Evolutionary conservation across 2,113 vertebrate species (phyloP), one percentile per base, ranked within the genome.

Genomic region (Hemibagrus wyckioides): DNA sequence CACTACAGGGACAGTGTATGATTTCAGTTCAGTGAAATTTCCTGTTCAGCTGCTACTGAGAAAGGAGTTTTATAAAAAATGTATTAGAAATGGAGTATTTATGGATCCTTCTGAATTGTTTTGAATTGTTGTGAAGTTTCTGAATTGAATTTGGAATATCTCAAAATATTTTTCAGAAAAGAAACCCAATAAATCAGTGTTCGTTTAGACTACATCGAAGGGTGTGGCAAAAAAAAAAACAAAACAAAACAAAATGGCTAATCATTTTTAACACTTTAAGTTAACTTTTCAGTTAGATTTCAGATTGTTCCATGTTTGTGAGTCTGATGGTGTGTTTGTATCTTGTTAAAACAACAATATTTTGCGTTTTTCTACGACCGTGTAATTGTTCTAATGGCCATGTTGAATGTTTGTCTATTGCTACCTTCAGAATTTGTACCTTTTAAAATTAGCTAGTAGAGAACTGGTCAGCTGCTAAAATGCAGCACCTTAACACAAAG

Each of bases 321-420:
- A 69, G 33, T 69, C 17, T 39, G 33, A 69, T 69, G 28, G 8
- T 67, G 80, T 82, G 56, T 59, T 56, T 0, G 33, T 67, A 30
- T 67, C 25, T 69, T n/a, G n/a, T n/a, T n/a, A n/a, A n/a, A n/a
- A n/a, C n/a, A n/a, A n/a, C n/a, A n/a, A n/a, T n/a, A n/a, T n/a
- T 69, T 19, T 59, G 11, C 8, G 21, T 52, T 59, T 57, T 76
- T 77, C 39, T 76, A 48, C 17, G 15, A 44, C 48, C 57, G 6
- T 57, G n/a, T n/a, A 57, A 75, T 15, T 75, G 23, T 75, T 71
- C 23, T 82, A 48, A 52, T 52, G 21, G 11, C 44, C 33, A 61
- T 28, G 56, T 36, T 25, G 17, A 75, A 84, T 56, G 30, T 75
- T 75, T 85, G 30, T 84, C 17, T 14, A 56, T 73, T 84, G 11